These are phyloP conservation scores for Alcedo atthis DNA, from an alignment of 2,797 vertebrate species.

Conservation along the genomic window DNA sequence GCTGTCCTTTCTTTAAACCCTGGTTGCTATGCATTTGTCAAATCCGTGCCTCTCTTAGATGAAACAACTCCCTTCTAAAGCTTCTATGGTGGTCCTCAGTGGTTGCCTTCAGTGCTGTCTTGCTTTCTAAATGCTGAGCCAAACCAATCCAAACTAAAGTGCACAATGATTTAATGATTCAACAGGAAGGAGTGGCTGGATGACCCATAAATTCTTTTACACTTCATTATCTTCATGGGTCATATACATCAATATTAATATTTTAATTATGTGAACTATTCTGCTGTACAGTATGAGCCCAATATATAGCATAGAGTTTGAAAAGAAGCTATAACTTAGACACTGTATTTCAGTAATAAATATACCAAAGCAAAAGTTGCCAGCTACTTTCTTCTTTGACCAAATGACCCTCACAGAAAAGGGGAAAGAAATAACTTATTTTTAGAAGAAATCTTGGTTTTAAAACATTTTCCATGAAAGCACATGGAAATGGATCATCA, in stretches of 20 bases:
- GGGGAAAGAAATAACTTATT: neutral
- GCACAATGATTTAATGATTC: neutral
- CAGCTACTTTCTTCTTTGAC: neutral
- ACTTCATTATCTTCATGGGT: constrained; percentile 8
- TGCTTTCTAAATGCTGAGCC: neutral
- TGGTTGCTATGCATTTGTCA: neutral
- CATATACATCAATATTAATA: neutral
- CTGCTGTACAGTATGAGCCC: neutral
- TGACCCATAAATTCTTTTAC: constrained; percentile 1
- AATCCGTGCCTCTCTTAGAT: neutral
- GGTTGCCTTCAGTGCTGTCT: neutral
- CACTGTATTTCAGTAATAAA: neutral
- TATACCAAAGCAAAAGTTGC: neutral
- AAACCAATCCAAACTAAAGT: constrained; percentile 7
- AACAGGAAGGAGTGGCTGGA: neutral
- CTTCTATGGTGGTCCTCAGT: neutral
- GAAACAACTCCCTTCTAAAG: neutral
- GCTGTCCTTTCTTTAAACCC: neutral
- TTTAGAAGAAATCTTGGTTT: neutral
- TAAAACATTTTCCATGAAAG: neutral
- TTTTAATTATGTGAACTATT: neutral
- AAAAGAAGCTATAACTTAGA: neutral
- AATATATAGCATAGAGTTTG: neutral
- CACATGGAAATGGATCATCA: neutral
- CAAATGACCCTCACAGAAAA: neutral